Conservation (phyloP, 2,888 invertebrate genomes). For the Cancer borealis region DNA sequence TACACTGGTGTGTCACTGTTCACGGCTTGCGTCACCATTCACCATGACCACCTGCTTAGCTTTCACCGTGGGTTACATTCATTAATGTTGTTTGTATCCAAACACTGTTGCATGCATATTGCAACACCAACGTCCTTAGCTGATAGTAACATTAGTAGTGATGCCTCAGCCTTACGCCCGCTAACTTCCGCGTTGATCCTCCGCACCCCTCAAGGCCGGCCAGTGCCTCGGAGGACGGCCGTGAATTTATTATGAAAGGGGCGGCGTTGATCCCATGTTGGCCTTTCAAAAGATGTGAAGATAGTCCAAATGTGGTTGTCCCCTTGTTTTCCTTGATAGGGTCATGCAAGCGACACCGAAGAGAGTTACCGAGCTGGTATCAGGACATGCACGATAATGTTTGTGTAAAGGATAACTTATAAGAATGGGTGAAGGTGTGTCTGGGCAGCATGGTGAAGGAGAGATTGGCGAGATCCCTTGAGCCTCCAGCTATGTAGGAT, state of each 20-base stretch:
- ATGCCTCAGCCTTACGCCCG: neutral
- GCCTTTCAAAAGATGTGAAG: neutral
- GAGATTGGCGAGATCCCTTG: too few species aligned
- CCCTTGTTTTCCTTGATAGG: neutral
- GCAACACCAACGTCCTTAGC: neutral
- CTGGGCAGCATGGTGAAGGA: neutral
- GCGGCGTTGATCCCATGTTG: neutral
- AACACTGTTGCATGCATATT: neutral
- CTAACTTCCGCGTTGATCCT: neutral
- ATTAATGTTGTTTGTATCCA: neutral
- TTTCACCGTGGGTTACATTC: neutral
- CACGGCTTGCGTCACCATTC: neutral
- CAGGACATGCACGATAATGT: neutral
- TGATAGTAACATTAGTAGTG: neutral
- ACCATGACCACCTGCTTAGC: neutral
- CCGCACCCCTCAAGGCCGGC: neutral
- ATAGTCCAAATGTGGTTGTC: neutral
- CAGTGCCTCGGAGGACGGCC: neutral
- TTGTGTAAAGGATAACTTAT: neutral
- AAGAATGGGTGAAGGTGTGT: neutral
- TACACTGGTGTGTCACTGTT: neutral
- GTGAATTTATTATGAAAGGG: slow-evolving; percentile 30
- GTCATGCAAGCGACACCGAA: neutral
- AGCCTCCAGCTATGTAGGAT: neutral
- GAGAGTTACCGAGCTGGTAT: neutral